phyloP scores from a whole-genome alignment of 1,140 invertebrate genomes.

The Harpegnathos saltator region DNA sequence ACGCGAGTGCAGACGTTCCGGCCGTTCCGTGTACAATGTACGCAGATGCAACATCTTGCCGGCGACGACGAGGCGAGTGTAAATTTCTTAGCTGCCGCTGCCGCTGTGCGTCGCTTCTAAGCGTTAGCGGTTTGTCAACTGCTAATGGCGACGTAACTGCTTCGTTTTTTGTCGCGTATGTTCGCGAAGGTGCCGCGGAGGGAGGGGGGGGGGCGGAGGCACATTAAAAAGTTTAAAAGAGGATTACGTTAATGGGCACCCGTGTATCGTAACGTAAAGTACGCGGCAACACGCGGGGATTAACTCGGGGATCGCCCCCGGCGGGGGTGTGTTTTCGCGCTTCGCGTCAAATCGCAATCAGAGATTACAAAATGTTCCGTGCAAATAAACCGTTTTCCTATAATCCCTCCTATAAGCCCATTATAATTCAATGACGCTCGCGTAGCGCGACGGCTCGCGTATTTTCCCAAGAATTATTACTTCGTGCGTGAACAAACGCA shows the following conservation, averaged over 20 bases:
- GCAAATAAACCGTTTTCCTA: slow-evolving; percentile 49
- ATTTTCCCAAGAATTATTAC: slow-evolving; percentile 47
- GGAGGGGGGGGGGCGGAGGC: neutral
- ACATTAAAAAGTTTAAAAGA: slow-evolving; percentile 49
- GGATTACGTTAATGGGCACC: slow-evolving; percentile 48
- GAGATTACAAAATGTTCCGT: slow-evolving; percentile 51
- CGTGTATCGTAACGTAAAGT: slow-evolving; percentile 45
- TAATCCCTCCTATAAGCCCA: slow-evolving; percentile 41
- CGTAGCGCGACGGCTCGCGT: slow-evolving; percentile 20
- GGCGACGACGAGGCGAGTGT: neutral
- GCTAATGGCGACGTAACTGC: neutral
- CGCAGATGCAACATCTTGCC: neutral
- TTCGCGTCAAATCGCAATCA: slow-evolving; percentile 47
- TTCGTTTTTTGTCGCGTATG: slow-evolving; percentile 12
- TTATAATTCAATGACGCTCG: slow-evolving; percentile 55
- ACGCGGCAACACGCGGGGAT: slow-evolving; percentile 41
- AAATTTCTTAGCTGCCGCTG: slow-evolving; percentile 25
- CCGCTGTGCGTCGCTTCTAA: neutral
- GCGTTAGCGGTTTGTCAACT: slow-evolving; percentile 31
- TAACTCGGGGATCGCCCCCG: slow-evolving; percentile 36
- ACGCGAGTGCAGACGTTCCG: too few relatives aligned
- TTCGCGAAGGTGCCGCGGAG: neutral
- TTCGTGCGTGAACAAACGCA: neutral
- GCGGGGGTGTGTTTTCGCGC: slow-evolving; percentile 17
- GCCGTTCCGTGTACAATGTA: too few relatives aligned